phyloP scores from a whole-genome alignment of 2,888 invertebrate species.

The Chrysotoxum bicinctum region DNA sequence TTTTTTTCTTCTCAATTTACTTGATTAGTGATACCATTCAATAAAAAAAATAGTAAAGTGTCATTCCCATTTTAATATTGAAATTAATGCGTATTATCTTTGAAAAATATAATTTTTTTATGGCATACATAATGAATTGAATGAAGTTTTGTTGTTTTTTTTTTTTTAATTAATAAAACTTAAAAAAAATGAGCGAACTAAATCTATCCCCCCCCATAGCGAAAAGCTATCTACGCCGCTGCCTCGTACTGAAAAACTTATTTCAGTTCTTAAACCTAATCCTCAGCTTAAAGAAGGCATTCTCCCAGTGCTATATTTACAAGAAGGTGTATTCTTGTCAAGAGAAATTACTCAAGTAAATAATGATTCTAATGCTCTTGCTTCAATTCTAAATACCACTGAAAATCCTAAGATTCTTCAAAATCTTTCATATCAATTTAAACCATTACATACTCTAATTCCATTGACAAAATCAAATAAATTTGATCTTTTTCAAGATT shows the following conservation, averaged over 20 bases:
- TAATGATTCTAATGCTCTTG: not conserved
- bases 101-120: no score
- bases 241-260: not conserved
- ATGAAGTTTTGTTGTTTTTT: no score
- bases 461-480: constrained; percentile 2
- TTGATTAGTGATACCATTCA: no score
- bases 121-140: no score
- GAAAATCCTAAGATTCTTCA: not conserved
- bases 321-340: not conserved
- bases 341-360: not conserved
- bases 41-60: no score
- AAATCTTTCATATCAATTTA: not conserved
- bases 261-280: not conserved
- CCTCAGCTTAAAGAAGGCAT: not conserved
- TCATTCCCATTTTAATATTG: no score
- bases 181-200: no score
- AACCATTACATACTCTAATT: not conserved
- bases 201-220: no score
- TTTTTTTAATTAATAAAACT: no score
- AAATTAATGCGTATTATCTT: no score
- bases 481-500: not conserved
- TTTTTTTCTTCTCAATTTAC: no score
- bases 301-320: not conserved
- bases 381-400: not conserved
- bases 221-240: no score